A percentile compares a stretch with the other conserved stretches of the same genome.
Conservation (phyloP, 2,113 vertebrate genomes). For the Candoia aspera region DNA sequence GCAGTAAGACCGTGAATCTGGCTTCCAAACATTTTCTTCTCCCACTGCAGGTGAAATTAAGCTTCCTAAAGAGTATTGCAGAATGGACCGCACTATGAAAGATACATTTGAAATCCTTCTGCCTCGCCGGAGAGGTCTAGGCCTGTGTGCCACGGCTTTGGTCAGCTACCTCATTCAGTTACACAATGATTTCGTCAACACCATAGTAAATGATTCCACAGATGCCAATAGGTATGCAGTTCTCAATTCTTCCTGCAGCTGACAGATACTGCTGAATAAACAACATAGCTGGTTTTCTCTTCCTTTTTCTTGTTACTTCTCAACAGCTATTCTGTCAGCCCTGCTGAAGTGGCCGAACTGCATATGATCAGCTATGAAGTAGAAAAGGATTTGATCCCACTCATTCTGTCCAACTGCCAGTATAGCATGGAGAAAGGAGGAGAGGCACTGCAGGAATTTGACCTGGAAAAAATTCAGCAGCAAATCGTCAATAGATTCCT, state of each 20-base stretch:
- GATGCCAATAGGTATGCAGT: constrained; percentile 78
- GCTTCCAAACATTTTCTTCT: not conserved
- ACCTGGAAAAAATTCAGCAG: constrained; percentile 89
- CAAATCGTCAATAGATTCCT: constrained; percentile 86
- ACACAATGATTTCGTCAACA: constrained; percentile 85
- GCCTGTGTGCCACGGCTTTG: constrained; percentile 89
- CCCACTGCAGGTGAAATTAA: constrained; percentile 85
- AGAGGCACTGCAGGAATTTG: constrained; percentile 82
- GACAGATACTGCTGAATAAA: rapidly evolving
- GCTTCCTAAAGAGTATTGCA: constrained; percentile 80
- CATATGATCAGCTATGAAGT: constrained; percentile 90
- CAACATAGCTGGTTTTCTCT: not conserved
- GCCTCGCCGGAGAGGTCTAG: constrained; percentile 83
- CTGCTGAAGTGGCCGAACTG: constrained; percentile 85
- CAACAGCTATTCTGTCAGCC: constrained; percentile 84
- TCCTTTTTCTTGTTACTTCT: not conserved
- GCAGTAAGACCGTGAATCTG: not conserved
- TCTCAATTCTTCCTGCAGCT: not conserved
- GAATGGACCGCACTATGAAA: constrained; percentile 73
- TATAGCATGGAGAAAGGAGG: constrained; percentile 87
- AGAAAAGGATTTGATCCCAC: constrained; percentile 85
- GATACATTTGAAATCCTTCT: constrained; percentile 81
- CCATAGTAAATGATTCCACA: constrained; percentile 73
- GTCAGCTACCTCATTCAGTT: constrained; percentile 89
- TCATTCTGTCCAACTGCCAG: constrained; percentile 92